Evolutionary conservation across 2,888 invertebrate genomes (phyloP), one percentile per base, ranked within the genome.

Genomic region (Cybosia mesomella): DNA sequence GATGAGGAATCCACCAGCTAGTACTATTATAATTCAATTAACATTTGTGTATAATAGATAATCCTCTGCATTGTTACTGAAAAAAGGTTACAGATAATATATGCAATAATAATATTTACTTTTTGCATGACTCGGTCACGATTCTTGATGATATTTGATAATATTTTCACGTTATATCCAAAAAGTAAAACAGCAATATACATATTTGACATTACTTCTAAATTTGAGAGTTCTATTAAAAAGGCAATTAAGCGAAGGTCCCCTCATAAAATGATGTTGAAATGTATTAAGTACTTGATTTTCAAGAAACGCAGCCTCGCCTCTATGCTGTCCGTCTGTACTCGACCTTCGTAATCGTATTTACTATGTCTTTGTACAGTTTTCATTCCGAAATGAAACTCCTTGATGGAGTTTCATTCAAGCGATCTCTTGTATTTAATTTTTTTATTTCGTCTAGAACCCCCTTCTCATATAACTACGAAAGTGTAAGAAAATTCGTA

Each of bases 201-300:
- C 79, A 83, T 75, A 75, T 82, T 81, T 73, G 65, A 61, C 77
- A 75, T 76, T 70, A 71, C 58, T 69, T 61, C 43, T 68, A 64
- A 71, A 68, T 68, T 77, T 62, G 32, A 71, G 67, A 67, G 71
- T 49, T 62, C 74, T 80, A 81, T 81, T 82, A 80, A 80, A 71
- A 75, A 73, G 77, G 71, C 81, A 85, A 85, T 85, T 85, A 83
- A 77, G 76, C 70, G 43, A 75, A 67, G 71, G 66, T 72, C 65
- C 68, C 65, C 58, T 76, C 74, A 62, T 69, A 75, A 70, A 76
- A 78, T 83, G 67, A 74, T 66, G 70, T 53, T 28, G 13, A 13
- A 36, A 13, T 15, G 5, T n/a, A 43, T 43, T 5, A 18, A 64
- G 72, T 63, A 70, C 71, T 55, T 43, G 22, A 18, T 55, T 58